Evolutionary conservation across 2,888 invertebrate species (phyloP), one percentile per base, ranked within the genome.

Genomic region (Sminthurides aquaticus): DNA sequence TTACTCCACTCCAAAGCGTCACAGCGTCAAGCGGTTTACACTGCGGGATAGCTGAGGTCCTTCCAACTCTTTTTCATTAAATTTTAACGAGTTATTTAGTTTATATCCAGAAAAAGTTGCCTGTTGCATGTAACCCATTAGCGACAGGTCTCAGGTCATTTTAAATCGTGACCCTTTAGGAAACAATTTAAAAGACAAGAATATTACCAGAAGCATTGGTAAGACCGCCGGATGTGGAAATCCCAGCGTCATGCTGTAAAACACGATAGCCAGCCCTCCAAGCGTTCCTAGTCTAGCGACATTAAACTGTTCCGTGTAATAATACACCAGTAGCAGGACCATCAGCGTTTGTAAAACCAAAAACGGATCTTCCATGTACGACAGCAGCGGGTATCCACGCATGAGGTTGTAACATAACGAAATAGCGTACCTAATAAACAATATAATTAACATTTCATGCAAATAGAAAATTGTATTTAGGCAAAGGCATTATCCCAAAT

Each of bases 331-430:
- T 76, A 83, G 87, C 71, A 91, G 83, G 68, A 91, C 79, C 8
- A 88, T 80, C 69, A 87, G 85, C 75, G 90, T 86, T 81, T 91
- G 91, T 1, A 85, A 60, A 65, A 91, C 78, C 71, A 91, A 85
- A 55, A 91, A 85, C 0, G 90, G 90, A 78, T 91, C 91, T 76
- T 92, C 92, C 82, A 91, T 79, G 75, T 90, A 92, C 0, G 90
- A 88, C 71, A 90, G 80, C 11, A 89, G 72, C 15, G 86, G 83
- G 77, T 91, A 91, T 15, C 82, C 82, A 77, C 87, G 89, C 29
- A 84, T 83, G 74, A 82, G 89, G 78, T 91, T 91, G 79, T 92
- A 92, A 27, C 89, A 84, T 63, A 88, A 84, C 83, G 87, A 88
- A 69, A 90, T 85, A 1, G 90, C 85, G 75, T 89, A 91, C 75